phyloP scores from a whole-genome alignment of 2,113 vertebrate species.

The Mormyrus lacerda region DNA sequence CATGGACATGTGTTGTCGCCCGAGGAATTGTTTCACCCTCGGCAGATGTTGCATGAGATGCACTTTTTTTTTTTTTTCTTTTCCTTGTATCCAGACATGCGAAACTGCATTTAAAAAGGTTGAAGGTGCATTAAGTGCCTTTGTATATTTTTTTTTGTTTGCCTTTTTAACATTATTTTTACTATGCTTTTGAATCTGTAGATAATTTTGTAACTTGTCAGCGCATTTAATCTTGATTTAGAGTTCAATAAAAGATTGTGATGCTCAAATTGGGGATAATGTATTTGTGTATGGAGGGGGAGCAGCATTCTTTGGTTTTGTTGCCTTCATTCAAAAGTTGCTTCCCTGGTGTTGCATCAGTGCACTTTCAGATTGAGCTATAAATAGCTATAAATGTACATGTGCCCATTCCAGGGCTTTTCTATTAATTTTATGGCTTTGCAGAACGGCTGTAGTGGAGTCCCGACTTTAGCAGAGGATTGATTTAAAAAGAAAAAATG shows the following conservation, averaged over 20 bases:
- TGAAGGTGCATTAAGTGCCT: slow-evolving; percentile 12
- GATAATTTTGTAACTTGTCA: slow-evolving; percentile 13
- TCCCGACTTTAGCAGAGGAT: neutral
- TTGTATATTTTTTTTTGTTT: slow-evolving; percentile 6
- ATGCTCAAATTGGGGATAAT: neutral
- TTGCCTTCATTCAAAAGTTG: neutral
- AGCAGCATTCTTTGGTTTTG: neutral
- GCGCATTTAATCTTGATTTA: slow-evolving; percentile 1
- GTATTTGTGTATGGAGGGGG: neutral
- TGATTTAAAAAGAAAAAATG: neutral
- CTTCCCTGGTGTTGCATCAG: neutral
- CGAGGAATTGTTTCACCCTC: neutral
- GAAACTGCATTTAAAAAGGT: neutral
- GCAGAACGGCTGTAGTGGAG: neutral
- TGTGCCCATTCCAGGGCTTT: neutral
- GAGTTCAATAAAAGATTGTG: slow-evolving; percentile 17
- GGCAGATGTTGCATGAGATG: slow-evolving; percentile 11
- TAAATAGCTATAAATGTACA: neutral
- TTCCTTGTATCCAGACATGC: neutral
- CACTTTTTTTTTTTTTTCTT: neutral
- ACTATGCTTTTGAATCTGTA: slow-evolving; percentile 3
- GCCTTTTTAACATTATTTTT: slow-evolving; percentile 11
- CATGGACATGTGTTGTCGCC: neutral
- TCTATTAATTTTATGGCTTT: neutral
- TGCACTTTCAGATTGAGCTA: neutral